phyloP scores from a whole-genome alignment of 2,113 vertebrate genomes.

The Jaculus jaculus region DNA sequence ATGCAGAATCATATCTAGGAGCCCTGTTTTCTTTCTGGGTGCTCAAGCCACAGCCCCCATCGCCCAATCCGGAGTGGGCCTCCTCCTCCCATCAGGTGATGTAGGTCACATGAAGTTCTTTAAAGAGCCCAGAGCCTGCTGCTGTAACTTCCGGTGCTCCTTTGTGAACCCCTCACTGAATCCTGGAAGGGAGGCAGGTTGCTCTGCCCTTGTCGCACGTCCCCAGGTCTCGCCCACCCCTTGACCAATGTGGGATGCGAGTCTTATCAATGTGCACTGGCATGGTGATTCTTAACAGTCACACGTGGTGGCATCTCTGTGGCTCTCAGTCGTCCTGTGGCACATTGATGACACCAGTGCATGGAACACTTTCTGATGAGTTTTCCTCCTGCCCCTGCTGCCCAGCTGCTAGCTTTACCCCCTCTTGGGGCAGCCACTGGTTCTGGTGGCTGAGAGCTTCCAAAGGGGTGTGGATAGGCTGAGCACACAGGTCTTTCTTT shows the following conservation, averaged over 20 bases:
- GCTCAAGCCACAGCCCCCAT: background rate
- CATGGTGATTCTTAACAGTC: background rate
- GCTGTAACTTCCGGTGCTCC: background rate
- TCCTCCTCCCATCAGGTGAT: background rate
- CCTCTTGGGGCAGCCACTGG: background rate
- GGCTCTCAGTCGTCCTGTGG: background rate
- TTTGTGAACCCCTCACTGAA: background rate
- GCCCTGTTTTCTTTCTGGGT: background rate
- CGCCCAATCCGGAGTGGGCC: background rate
- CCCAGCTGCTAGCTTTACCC: too few species aligned
- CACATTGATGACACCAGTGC: rapidly evolving
- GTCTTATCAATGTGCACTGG: rapidly evolving
- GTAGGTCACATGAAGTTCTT: rapidly evolving
- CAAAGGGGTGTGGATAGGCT: background rate
- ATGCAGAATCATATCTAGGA: too few species aligned
- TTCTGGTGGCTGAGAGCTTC: background rate
- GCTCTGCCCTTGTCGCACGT: background rate
- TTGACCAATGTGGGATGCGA: background rate
- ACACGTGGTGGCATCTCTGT: background rate
- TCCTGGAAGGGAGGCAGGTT: background rate
- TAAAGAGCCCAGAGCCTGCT: background rate
- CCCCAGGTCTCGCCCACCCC: background rate
- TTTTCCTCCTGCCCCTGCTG: background rate
- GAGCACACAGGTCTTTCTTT: background rate
- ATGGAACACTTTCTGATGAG: rapidly evolving